Percentiles rank a stretch among this genome's conserved stretches.
These are phyloP conservation scores for Rhabditophanes sp. DNA, from an alignment of 2,888 invertebrate genomes.

Conservation along the genomic window DNA sequence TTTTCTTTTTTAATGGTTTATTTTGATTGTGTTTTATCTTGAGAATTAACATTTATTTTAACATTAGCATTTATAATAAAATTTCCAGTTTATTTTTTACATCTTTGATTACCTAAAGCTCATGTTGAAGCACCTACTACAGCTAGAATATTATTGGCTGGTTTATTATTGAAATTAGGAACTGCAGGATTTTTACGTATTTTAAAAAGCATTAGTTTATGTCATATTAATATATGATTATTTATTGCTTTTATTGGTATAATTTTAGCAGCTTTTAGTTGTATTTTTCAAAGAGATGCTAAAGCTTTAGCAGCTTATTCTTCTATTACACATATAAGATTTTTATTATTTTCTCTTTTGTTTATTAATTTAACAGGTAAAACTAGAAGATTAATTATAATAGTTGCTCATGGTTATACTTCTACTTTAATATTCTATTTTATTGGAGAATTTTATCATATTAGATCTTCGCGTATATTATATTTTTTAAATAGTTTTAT, in stretches of 20 bases:
- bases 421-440: slow-evolving; percentile 12
- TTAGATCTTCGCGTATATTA: slow-evolving; percentile 3
- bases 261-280: slow-evolving; percentile 2
- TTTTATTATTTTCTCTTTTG: slow-evolving; percentile 8
- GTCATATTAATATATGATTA: slow-evolving; percentile 12
- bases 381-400: slow-evolving; percentile 3
- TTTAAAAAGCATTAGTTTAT: slow-evolving; percentile 19
- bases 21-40: slow-evolving; percentile 7
- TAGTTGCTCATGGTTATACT: slow-evolving; percentile 8
- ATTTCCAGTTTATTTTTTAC: slow-evolving; percentile 55
- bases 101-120: slow-evolving; percentile 45
- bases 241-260: slow-evolving; percentile 9
- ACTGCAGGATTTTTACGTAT: slow-evolving; percentile 26
- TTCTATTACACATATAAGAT: slow-evolving; percentile 13
- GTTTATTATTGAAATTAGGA: slow-evolving; percentile 24
- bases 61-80: slow-evolving; percentile 52
- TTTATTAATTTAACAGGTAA: slow-evolving; percentile 4
- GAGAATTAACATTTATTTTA: slow-evolving; percentile 26
- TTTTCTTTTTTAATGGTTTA: slow-evolving; percentile 20
- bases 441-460: slow-evolving; percentile 9
- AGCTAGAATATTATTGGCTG: slow-evolving; percentile 27
- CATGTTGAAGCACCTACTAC: slow-evolving; percentile 31
- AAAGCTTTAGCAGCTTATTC: slow-evolving; percentile 18
- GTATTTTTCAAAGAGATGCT: slow-evolving; percentile 17
- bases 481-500: slow-evolving; percentile 9